Evolutionary conservation across 2,797 vertebrate species (phyloP), one percentile per base, ranked within the genome.

Genomic region (Poecilia wingei): DNA sequence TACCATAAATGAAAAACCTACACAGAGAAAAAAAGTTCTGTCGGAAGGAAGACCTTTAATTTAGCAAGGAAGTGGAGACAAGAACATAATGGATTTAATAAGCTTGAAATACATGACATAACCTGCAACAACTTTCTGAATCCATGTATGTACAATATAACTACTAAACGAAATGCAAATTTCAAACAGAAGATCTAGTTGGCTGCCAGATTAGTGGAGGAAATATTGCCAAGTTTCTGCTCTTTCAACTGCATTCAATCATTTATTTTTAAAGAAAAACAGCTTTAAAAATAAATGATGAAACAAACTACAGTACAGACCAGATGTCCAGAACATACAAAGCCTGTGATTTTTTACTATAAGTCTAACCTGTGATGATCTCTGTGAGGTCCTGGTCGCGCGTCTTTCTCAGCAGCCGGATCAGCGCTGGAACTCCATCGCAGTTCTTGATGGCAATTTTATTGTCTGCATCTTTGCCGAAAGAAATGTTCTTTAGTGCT

Each of bases 361-460:
- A 9, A 46, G 1, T 76, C 71, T 72, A 87, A 99, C 98, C 98
- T 91, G 98, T 98, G 92, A 99, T 98, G 47, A 95, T 97, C 89
- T 98, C 98, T 0, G 97, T 98, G 75, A 99, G 97, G 86, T 98
- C 97, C 94, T 97, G 96, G 86, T 98, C 97, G 0, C 81, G 95
- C 25, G 97, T 97, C 91, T 98, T 99, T 73, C 97, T 96, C 86
- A 99, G 93, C 79, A 99, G 94, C 57, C 97, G 93, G 87, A 97
- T 92, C 79, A 99, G 94, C 2, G 97, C 97, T 0, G 97, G 97
- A 4, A 99, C 96, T 0, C 98, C 98, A 0, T 99, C 98, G 36
- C 98, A 99, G 94, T 99, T 99, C 94, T 98, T 99, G 87, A 99
- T 98, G 81, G 98, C 98, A 0, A 98, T 96, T 95, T 99, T 99